phyloP scores from a whole-genome alignment of 2,888 invertebrate genomes.

The Athripsodes cinereus region DNA sequence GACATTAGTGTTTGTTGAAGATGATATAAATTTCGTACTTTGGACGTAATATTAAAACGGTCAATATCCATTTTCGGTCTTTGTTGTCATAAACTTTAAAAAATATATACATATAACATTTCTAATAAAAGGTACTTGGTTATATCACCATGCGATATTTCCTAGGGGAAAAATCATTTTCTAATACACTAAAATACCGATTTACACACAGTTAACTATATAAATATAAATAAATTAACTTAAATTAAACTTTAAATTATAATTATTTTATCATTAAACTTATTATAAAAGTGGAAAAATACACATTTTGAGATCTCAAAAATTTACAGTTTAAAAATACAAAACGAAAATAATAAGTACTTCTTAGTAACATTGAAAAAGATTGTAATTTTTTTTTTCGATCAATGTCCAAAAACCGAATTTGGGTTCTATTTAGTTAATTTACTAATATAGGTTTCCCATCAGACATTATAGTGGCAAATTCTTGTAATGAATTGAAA shows the following conservation, averaged over 20 bases:
- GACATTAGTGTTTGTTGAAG: too few species aligned
- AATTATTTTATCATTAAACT: neutral
- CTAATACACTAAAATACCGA: neutral
- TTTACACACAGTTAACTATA: neutral
- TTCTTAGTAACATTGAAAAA: too few species aligned
- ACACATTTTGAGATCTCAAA: conserved; percentile 19
- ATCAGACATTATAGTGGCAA: too few species aligned
- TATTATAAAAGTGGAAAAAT: conserved; percentile 12
- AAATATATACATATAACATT: conserved; percentile 5
- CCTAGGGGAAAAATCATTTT: neutral
- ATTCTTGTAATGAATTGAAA: too few species aligned
- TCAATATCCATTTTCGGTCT: too few species aligned
- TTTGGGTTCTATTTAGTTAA: too few species aligned
- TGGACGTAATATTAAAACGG: neutral
- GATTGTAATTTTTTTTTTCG: too few species aligned
- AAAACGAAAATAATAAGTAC: too few species aligned
- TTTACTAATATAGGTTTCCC: too few species aligned
- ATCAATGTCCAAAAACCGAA: too few species aligned
- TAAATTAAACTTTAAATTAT: neutral
- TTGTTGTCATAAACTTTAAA: neutral
- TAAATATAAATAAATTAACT: neutral
- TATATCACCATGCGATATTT: conserved; percentile 15
- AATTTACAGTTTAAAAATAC: neutral
- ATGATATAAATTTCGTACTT: neutral
- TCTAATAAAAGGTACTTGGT: conserved; percentile 19